Base-by-base conservation (phyloP, 2,888 invertebrate genomes). In the Bombyx huttoni region DNA sequence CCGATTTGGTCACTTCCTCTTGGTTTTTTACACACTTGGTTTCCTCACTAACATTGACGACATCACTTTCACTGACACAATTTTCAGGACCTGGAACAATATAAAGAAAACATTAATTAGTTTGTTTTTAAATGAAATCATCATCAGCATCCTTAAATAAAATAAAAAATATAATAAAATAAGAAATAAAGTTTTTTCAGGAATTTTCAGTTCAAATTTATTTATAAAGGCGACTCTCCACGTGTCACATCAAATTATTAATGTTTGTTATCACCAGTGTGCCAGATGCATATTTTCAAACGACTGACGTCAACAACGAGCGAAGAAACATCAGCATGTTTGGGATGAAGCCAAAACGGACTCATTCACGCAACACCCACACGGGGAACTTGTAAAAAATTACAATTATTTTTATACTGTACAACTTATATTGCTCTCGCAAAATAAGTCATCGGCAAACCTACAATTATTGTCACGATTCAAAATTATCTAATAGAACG, bases 281-380 rank as follows among this genome's bases (percentile, higher is more conserved):
- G 65, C 65, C 68, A 70, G 68, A 66, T 73, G 71, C 67, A 71
- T 67, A 68, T 65, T 70, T 70, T 70, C 66, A 73, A 70, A 66
- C 53, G 64, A 56, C 63, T 78, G 77, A 83, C 79, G 81, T 79
- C 75, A 81, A 62, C 57, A 56, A 60, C 55, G 60, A 54, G 60
- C 58, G 58, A 40, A 53, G 64, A 57, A 58, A 63, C 65, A 67
- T 68, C 71, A 66, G 68, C 76, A 78, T 76, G 74, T 76, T 82
- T 86, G 85, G 85, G 75, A 60, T 60, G 62, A 62, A 59, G 84
- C 84, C 86, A 85, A 78, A 66, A 67, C 72, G 70, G 75, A 75
- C 80, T 77, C 85, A 87, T 87, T 87, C 86, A 86, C 82, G 81
- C 80, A 67, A 69, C 73, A 64, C 75, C 78, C 75, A 79, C 78